Conservation (phyloP, 2,888 invertebrate species). For the Oligia strigilis region DNA sequence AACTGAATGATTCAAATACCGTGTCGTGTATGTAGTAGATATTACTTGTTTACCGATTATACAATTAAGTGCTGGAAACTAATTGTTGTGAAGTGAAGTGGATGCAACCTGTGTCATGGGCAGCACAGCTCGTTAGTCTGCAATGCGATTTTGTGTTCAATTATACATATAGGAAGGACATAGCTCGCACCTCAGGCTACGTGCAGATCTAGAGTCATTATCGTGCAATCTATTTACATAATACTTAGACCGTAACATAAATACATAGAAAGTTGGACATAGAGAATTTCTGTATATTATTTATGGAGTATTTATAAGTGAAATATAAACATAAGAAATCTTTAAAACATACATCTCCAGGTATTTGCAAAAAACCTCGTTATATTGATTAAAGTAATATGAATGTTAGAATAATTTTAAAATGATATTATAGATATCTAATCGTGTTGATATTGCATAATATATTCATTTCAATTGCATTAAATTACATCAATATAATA, state of each 20-base stretch:
- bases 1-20: conserved; percentile 11
- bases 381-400: conserved; percentile 50
- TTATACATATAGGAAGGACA: conserved; percentile 16
- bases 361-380: conserved; percentile 64
- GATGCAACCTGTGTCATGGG: not conserved
- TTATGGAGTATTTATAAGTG: conserved; percentile 58
- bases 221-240: conserved; percentile 50
- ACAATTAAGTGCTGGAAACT: conserved; percentile 44
- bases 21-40: conserved; percentile 19
- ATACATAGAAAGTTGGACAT: conserved; percentile 44
- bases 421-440: conserved; percentile 53
- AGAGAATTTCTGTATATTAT: conserved; percentile 52
- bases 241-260: conserved; percentile 65
- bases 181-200: conserved; percentile 23
- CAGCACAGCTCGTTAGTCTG: not conserved
- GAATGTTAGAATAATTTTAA: conserved; percentile 62
- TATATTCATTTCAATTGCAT: conserved; percentile 47
- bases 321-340: conserved; percentile 57
- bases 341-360: conserved; percentile 22
- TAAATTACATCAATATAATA: conserved; percentile 39
- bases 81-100: conserved; percentile 25
- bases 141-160: conserved; percentile 6
- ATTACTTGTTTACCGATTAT: conserved; percentile 22
- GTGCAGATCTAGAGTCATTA: conserved; percentile 14
- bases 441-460: conserved; percentile 48